A percentile compares a stretch with the other conserved stretches of the same genome.
Conservation (phyloP, 1,140 invertebrate species). For the Drosophila insularis region DNA sequence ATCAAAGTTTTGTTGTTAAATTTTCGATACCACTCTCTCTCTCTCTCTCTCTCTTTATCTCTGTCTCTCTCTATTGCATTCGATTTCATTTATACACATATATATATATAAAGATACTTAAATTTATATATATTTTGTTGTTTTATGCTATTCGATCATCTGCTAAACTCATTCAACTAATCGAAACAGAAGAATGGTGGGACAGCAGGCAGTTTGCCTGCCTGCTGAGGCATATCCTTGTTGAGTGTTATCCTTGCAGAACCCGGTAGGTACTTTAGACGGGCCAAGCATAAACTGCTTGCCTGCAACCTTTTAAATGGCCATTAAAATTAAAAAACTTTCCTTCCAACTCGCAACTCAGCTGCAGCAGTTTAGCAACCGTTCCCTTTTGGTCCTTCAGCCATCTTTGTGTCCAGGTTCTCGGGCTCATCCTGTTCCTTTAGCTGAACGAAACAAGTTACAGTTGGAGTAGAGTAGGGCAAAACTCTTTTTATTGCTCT, state of each 20-base stretch:
- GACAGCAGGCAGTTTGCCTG: not conserved
- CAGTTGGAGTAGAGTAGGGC: conserved; percentile 22
- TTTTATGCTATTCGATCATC: conserved; percentile 5
- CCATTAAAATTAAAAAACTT: conserved; percentile 75
- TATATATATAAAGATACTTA: not conserved
- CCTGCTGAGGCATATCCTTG: conserved; percentile 1
- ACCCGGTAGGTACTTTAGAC: conserved; percentile 31
- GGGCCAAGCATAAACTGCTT: conserved; percentile 30
- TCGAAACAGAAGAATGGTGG: not conserved
- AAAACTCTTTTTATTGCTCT: conserved; percentile 59
- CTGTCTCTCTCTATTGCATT: not conserved
- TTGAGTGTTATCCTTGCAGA: conserved; percentile 8
- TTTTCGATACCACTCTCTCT: not conserved
- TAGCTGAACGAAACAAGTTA: conserved; percentile 47
- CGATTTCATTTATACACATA: not conserved
- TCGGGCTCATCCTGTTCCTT: not conserved
- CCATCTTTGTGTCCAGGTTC: not conserved
- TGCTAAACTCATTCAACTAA: not conserved
- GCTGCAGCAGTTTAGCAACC: conserved; percentile 6
- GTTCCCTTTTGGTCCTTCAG: not conserved
- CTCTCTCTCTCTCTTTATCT: conserved; percentile 3
- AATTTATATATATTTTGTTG: not conserved
- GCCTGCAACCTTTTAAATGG: conserved; percentile 62
- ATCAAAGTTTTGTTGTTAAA: conserved; percentile 5
- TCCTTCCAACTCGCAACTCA: conserved; percentile 34